Evolutionary conservation across 2,113 vertebrate species (phyloP), one percentile per base, ranked within the genome.

Genomic region (Mugil cephalus): DNA sequence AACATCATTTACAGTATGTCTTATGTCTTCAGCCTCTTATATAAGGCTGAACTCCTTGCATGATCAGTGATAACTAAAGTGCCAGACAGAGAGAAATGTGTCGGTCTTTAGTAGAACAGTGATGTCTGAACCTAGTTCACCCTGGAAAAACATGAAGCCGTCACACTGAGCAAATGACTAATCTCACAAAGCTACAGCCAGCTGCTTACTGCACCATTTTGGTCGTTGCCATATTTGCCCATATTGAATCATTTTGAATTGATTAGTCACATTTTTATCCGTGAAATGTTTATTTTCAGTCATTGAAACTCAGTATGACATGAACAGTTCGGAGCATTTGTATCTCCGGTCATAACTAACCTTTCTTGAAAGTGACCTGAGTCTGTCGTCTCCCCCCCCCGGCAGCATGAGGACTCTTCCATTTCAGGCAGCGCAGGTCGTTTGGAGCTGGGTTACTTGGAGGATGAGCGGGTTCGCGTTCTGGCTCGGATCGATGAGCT

Each of bases 401-500:
- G 52, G 48, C 91, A 98, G 97, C 94, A 96, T 0, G 96, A 98
- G 79, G 95, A 96, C 42, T 86, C 88, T 0, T 85, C 81, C 35
- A 65, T 82, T 15, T 69, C 86, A 0, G 76, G 90, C 0, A 10
- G 88, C 3, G 82, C 75, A 0, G 85, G 92, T 1, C 91, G 83
- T 0, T 91, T 89, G 74, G 97, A 98, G 88, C 88, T 93, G 0
- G 78, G 87, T 1, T 93, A 90, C 69, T 85, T 99, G 90, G 96
- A 98, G 69, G 97, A 98, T 19, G 96, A 98, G 85, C 91, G 95
- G 0, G 88, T 96, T 5, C 47, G 88, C 0, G 92, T 95, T 4
- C 91, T 99, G 0, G 55, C 95, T 1, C 93, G 42, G 0, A 85
- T 97, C 15, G 97, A 99, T 19, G 95, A 96, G 81, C 94, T 99